Base-by-base conservation (phyloP, 2,797 vertebrate genomes). In the Urocyon cinereoargenteus region DNA sequence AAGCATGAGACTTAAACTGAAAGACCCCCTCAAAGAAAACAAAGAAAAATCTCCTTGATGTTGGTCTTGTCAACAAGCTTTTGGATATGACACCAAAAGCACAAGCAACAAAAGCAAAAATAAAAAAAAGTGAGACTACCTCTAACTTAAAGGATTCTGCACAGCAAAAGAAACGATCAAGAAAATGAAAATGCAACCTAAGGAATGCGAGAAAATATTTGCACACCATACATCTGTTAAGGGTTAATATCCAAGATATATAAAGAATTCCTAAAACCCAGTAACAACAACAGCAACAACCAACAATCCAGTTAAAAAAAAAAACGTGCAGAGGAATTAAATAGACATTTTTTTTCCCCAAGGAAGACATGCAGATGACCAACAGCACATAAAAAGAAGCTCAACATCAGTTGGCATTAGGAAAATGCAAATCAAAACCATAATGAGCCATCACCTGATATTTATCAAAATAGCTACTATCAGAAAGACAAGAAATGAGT, bases 361-460 rank as follows among this genome's bases (percentile, higher is more conserved):
- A 9, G 49, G 53, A 34, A 21, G 90, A 61, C 31, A 5, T 1
- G 6, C 66, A 15, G 15, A 15, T n/a, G 64, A 21, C 14, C 36
- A 26, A 6, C 21, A 34, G 62, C 0, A 18, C 24, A 15, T 9
- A n/a, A 11, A 31, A 64, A 53, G 45, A 51, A 24, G 26, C 49
- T 57, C 34, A 2, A 2, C 12, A 3, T 28, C 53, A 28, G 40
- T 51, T 1, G 26, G 28, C 40, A 11, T 51, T 16, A 21, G 24
- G 55, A 36, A 36, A 22, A 19, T 7, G 34, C 28, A 59, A 49
- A 14, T 31, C 55, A 7, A 31, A 31, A 10, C 90, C 45, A 15
- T 8, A 0, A 12, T 8, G 57, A 75, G 57, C 3, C 2, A 5
- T 10, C 24, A 0, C n/a, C n/a, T 36, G 55, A 4, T 13, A 8